phyloP scores from a whole-genome alignment of 2,113 vertebrate genomes.

The Spizaetus ornatus region DNA sequence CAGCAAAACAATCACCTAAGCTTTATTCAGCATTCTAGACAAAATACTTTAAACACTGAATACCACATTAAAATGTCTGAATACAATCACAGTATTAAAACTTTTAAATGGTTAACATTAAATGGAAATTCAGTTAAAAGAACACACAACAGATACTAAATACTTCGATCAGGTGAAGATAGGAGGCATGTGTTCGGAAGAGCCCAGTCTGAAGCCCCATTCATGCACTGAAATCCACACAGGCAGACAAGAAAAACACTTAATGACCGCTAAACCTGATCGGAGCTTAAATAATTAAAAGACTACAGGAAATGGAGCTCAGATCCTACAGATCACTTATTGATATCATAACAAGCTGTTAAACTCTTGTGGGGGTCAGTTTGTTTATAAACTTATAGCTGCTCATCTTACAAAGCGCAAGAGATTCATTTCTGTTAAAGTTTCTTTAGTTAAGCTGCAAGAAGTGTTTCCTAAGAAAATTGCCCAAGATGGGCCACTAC shows the following conservation, averaged over 20 bases:
- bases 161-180: not conserved
- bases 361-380: not conserved
- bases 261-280: not conserved
- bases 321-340: not conserved
- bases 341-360: not conserved
- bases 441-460: not conserved
- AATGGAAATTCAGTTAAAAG: not conserved
- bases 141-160: not conserved
- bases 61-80: not conserved
- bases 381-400: not conserved
- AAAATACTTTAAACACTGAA: not conserved
- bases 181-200: rapidly evolving
- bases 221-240: not conserved
- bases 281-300: not conserved
- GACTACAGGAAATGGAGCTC: not conserved
- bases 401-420: not conserved
- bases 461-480: not conserved
- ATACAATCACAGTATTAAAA: not conserved
- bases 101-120: not conserved
- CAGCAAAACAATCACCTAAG: not conserved
- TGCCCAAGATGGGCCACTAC: not conserved
- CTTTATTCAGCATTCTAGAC: not conserved
- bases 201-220: not conserved
- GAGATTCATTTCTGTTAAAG: not conserved
- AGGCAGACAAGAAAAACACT: not conserved